Base-by-base conservation (phyloP, 2,797 vertebrate species). In the Poeciliopsis turneri region DNA sequence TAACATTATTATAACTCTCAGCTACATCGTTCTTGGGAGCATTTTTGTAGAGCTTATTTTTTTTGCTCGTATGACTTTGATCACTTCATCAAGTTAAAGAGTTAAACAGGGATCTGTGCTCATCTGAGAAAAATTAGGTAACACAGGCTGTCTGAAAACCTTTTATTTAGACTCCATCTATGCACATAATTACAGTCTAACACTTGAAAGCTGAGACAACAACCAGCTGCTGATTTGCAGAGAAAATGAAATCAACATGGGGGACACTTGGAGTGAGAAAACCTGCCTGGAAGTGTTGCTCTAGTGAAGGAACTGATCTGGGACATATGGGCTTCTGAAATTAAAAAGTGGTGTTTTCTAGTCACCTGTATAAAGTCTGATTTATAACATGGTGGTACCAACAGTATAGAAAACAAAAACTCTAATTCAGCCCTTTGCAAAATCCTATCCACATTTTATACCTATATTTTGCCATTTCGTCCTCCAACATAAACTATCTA, bases 271-370 rank as follows among this genome's bases (percentile, higher is more conserved):
- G 80, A 85, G 85, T 88, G 92, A 87, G 86, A 89, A 88, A 78
- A 70, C 33, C 76, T 76, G 74, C 79, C 83, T 46, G 61, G 74
- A 74, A 80, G 80, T 81, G 47, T 53, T 79, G 84, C 87, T 86
- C 90, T 70, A 51, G 78, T 79, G 81, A 85, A 70, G 39, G 80
- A 83, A 83, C 78, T 87, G 83, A 81, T 81, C 87, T 79, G 84
- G 92, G 88, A 91, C 89, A 88, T 90, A 88, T 87, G 88, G 88
- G 79, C 25, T 83, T 90, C 91, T 93, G 92, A 92, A 92, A 91
- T 91, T 86, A 92, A 83, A 83, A 85, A 49, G 66, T 25, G 57
- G 15, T 0, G 0, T 30, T 30, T 68, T 49, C 4, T 2, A 3
- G 59, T 12, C 46, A 61, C 30, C 8, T 20, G 18, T 10, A 41